Evolutionary conservation across 2,797 vertebrate species (phyloP).

Genomic region (Chloroceryle inda): DNA sequence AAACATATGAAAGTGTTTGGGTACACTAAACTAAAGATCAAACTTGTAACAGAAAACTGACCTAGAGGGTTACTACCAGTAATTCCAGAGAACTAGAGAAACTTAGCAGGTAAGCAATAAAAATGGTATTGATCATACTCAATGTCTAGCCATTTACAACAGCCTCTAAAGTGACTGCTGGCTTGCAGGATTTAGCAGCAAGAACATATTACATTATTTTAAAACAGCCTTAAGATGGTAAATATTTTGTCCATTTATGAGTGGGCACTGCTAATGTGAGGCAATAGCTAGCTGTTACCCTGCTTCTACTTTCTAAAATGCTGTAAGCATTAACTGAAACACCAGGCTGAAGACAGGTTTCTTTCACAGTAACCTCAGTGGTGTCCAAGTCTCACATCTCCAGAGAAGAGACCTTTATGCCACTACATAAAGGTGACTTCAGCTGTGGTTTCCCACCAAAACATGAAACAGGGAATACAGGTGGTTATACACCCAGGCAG

Average conservation of each 20-base stretch:
- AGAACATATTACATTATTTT: neutral
- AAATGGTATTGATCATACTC: neutral
- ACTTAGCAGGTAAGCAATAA: neutral
- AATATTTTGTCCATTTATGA: neutral
- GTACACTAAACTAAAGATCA: neutral
- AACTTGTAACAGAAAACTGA: neutral
- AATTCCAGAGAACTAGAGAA: neutral
- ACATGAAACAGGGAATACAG: neutral
- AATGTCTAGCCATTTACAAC: neutral
- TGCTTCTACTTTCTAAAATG: neutral
- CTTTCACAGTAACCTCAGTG: neutral
- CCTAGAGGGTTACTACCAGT: fast-evolving
- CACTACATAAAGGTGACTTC: neutral
- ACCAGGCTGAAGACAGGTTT: neutral
- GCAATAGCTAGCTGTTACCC: neutral
- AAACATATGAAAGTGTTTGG: neutral
- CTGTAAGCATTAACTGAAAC: neutral
- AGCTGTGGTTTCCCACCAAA: neutral
- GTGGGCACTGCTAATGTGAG: neutral
- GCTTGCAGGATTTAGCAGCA: neutral
- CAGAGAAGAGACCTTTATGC: neutral
- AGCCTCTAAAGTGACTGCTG: neutral
- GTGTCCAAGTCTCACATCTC: neutral
- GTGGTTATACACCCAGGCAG: neutral
- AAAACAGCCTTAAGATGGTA: neutral